A percentile compares a stretch with the other conserved stretches of the same genome.
These are phyloP conservation scores for Pedionomus torquatus DNA, from an alignment of 2,113 vertebrate genomes.

Conservation along the genomic window DNA sequence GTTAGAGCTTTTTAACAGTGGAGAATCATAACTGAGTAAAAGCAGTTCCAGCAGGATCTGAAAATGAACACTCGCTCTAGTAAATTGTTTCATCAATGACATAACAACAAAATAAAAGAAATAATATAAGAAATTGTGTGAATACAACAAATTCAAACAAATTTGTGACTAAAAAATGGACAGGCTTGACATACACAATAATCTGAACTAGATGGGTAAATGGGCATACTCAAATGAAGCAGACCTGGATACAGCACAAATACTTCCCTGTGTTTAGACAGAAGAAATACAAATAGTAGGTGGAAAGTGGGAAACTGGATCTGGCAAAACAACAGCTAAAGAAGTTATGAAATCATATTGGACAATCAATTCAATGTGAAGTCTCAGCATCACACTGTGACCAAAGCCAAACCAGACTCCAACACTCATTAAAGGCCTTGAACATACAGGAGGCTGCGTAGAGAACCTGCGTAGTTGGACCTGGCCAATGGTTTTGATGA, in stretches of 20 bases:
- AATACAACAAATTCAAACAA: not conserved
- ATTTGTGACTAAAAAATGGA: not conserved
- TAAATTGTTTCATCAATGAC: not conserved
- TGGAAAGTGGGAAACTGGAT: not conserved
- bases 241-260: not conserved
- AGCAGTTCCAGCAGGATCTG: not conserved
- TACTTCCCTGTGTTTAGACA: not conserved
- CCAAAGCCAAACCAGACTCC: not conserved
- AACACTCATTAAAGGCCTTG: not conserved
- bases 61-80: not conserved
- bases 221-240: not conserved
- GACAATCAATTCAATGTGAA: not conserved
- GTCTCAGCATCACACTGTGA: not conserved
- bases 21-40: not conserved
- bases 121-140: not conserved
- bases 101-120: not conserved
- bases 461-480: not conserved
- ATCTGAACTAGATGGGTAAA: not conserved
- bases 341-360: not conserved
- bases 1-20: not conserved
- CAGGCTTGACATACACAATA: not conserved
- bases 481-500: not conserved
- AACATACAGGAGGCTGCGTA: not conserved
- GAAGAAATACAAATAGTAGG: not conserved
- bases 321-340: not conserved